Conservation (phyloP, 2,888 invertebrate species). For the Pachymerium ferrugineum region DNA sequence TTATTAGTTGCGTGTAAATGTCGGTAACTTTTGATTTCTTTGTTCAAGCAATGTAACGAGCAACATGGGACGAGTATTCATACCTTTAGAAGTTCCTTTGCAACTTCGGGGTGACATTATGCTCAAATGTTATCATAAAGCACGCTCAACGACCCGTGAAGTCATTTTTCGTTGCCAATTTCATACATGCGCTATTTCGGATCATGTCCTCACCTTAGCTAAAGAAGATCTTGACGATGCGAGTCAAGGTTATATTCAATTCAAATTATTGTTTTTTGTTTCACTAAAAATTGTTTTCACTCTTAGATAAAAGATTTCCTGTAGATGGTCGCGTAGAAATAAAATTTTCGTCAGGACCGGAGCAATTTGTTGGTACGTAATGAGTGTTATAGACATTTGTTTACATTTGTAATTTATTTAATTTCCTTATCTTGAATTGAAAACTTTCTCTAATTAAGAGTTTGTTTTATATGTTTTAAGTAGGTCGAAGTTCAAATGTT, state of each 20-base stretch:
- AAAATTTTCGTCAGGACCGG: conserved; percentile 62
- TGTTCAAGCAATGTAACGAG: conserved; percentile 56
- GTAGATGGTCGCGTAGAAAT: conserved; percentile 76
- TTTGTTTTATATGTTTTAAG: too few relatives aligned
- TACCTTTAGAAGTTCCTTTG: conserved; percentile 64
- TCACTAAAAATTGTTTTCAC: neutral
- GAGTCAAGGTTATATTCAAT: conserved; percentile 61
- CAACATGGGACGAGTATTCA: conserved; percentile 62
- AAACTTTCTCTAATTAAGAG: neutral
- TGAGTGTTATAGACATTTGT: too few relatives aligned
- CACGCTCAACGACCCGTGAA: conserved; percentile 50
- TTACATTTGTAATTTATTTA: neutral
- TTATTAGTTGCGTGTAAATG: neutral
- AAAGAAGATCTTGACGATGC: conserved; percentile 82
- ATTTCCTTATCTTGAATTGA: too few relatives aligned
- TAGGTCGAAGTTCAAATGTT: conserved; percentile 1
- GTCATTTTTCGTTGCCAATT: conserved; percentile 85
- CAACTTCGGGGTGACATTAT: conserved; percentile 82
- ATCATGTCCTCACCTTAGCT: conserved; percentile 75
- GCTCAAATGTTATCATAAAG: conserved; percentile 75
- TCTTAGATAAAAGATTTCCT: conserved; percentile 71
- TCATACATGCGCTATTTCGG: conserved; percentile 86
- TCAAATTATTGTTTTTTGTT: neutral
- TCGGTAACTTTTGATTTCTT: neutral
- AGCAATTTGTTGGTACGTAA: conserved; percentile 36